phyloP scores from a whole-genome alignment of 2,113 vertebrate genomes.

The Oxyruncus cristatus region DNA sequence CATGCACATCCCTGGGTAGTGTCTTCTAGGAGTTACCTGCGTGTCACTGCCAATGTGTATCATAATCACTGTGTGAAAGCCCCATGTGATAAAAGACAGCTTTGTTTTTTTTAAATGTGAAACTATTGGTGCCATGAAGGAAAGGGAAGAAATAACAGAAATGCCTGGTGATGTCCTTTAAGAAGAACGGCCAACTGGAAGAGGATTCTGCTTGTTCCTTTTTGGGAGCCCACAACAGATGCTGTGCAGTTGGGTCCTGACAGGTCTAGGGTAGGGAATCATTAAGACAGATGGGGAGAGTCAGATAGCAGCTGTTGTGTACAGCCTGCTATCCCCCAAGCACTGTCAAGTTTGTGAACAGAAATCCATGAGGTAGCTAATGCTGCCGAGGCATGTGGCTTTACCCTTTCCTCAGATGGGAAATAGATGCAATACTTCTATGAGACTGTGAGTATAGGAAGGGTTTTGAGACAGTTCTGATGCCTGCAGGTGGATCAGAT shows the following conservation, averaged over 20 bases:
- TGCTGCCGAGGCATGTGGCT: not conserved
- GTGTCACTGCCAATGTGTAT: not conserved
- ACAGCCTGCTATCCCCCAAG: not conserved
- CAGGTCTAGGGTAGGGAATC: not conserved
- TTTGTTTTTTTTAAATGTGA: not conserved
- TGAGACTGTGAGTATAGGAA: not conserved
- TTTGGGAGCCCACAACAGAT: not conserved
- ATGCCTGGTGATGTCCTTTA: not conserved
- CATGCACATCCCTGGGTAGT: fast-evolving
- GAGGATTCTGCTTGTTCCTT: not conserved
- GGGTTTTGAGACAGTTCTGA: not conserved
- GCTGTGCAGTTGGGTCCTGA: not conserved
- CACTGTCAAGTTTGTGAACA: not conserved
- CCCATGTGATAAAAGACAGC: not conserved
- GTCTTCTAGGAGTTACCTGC: not conserved
- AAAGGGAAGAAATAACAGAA: not conserved
- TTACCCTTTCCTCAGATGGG: not conserved
- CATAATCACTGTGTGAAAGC: not conserved
- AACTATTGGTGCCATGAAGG: not conserved
- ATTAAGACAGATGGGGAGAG: not conserved
- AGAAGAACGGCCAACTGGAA: not conserved
- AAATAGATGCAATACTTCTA: not conserved
- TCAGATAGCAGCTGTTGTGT: not conserved
- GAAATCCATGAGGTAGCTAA: not conserved
- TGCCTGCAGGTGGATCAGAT: not conserved